phyloP scores from a whole-genome alignment of 1,140 invertebrate genomes.

The Gonioctena quinquepunctata region DNA sequence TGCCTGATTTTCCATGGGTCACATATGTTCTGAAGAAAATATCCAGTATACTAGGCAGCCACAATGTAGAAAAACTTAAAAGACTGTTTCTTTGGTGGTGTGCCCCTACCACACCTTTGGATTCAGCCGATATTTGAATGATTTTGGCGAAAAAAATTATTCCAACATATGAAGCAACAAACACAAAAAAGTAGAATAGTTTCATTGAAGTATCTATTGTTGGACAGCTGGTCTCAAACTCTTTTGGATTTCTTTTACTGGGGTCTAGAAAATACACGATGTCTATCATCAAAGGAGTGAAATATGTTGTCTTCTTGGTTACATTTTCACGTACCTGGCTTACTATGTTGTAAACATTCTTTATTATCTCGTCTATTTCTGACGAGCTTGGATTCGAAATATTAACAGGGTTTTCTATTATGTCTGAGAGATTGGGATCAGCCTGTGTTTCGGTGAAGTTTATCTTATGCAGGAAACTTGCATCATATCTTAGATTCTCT shows the following conservation, averaged over 20 bases:
- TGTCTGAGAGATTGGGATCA: neutral
- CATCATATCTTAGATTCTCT: neutral
- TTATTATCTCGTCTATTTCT: constrained; percentile 29
- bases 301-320: constrained; percentile 6
- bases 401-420: constrained; percentile 24
- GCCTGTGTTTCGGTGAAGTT: constrained; percentile 12
- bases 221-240: constrained; percentile 8
- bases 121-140: neutral
- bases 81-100: constrained; percentile 18
- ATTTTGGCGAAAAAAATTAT: constrained; percentile 23
- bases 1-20: constrained; percentile 10
- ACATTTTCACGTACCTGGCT: constrained; percentile 19
- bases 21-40: constrained; percentile 25
- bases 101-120: constrained; percentile 6
- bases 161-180: constrained; percentile 24
- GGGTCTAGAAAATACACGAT: constrained; percentile 6
- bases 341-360: constrained; percentile 30
- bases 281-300: constrained; percentile 8
- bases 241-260: constrained; percentile 17
- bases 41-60: constrained; percentile 30
- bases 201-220: constrained; percentile 13
- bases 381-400: constrained; percentile 4
- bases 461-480: neutral
- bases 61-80: constrained; percentile 20
- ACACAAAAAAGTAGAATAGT: constrained; percentile 25